phyloP scores from a whole-genome alignment of 2,113 vertebrate genomes.

The Cyphomyrus plagiostoma region DNA sequence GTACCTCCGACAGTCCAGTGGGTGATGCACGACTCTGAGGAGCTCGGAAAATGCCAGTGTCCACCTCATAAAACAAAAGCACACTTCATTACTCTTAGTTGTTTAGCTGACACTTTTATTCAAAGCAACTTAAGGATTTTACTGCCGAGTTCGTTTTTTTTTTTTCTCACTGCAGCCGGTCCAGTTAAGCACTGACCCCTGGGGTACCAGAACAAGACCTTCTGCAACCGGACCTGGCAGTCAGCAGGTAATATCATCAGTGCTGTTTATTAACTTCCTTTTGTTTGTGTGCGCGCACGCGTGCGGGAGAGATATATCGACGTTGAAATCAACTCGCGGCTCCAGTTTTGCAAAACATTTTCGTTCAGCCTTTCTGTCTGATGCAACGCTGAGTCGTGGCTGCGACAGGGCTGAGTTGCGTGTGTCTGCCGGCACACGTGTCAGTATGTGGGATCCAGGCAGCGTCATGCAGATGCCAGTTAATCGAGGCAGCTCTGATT shows the following conservation, averaged over 20 bases:
- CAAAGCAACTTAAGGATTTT: not conserved
- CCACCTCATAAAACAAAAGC: not conserved
- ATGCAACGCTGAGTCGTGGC: not conserved
- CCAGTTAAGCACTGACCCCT: not conserved
- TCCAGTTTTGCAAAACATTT: not conserved
- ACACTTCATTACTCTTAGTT: slow-evolving; percentile 10
- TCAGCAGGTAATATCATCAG: not conserved
- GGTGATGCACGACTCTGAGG: not conserved
- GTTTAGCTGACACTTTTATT: slow-evolving; percentile 6
- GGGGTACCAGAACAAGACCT: not conserved
- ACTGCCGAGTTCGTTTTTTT: not conserved
- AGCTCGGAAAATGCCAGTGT: not conserved
- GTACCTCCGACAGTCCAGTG: not conserved
- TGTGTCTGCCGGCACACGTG: slow-evolving; percentile 17
- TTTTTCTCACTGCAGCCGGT: not conserved
- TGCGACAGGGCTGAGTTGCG: not conserved
- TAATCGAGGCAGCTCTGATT: slow-evolving; percentile 23
- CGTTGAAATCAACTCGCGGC: not conserved
- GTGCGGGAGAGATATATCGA: not conserved
- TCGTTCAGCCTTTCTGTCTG: not conserved
- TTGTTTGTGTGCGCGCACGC: not conserved
- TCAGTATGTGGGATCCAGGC: not conserved
- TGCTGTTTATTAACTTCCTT: not conserved
- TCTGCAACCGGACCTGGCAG: not conserved
- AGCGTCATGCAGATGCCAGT: slow-evolving; percentile 7